Evolutionary conservation across 2,888 invertebrate genomes (phyloP), one percentile per base, ranked within the genome.

Genomic region (Ornithoptera alexandrae): DNA sequence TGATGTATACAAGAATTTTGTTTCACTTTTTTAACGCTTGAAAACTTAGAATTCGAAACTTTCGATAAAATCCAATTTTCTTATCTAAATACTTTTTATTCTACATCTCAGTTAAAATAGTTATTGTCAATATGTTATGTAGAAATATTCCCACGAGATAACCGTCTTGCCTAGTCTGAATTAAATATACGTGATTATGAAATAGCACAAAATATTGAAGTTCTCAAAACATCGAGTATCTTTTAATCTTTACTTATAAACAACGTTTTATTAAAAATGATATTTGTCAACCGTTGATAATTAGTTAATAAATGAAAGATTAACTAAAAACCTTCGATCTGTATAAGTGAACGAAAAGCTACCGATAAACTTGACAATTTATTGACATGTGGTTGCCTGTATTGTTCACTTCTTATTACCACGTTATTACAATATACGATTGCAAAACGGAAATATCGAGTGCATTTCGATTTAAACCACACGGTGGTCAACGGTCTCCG

Each of bases 381-480:
- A 71, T 74, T 77, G 76, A 76, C 74, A 79, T 76, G 81, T 77
- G 76, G 76, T 78, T 74, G 76, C 73, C 73, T 76, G 81, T 80
- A 80, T 80, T 73, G 70, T 36, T 53, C 20, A 72, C 61, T 72
- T 74, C 72, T 74, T 72, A 76, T 72, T 73, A 76, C 80, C 73
- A 77, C 77, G 79, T 80, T 78, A 81, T 80, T 78, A 76, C 73
- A 74, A 71, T 75, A 65, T 50, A 59, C 57, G 64, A 83, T 90
- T 90, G 80, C 87, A 77, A 83, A 84, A 87, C 79, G 68, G 71
- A 75, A 75, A 82, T 87, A 89, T 89, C 85, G 74, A 84, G 86
- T 87, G 78, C 82, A 82, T 82, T 76, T 74, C 76, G 79, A 78
- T 79, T 81, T 75, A 78, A 81, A 89, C 90, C 89, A 83, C 90